phyloP scores from a whole-genome alignment of 2,113 vertebrate genomes.

The Thymallus thymallus region DNA sequence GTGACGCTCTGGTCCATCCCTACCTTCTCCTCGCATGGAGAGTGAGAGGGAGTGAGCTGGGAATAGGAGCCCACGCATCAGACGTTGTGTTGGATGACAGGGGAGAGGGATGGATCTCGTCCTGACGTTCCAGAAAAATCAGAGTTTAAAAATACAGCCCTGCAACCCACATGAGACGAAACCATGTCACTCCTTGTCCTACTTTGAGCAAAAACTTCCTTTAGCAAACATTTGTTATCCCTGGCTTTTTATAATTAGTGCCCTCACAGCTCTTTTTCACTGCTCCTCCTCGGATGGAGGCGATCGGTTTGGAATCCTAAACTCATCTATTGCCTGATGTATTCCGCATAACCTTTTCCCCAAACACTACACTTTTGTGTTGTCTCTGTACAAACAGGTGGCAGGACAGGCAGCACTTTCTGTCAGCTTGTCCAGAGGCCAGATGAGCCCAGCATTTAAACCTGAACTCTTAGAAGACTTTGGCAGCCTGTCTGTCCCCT shows the following conservation, averaged over 20 bases:
- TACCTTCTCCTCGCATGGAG: constrained; percentile 16
- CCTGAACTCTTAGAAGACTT: no score
- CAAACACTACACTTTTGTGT: no score
- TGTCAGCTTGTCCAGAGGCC: no score
- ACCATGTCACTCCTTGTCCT: constrained; percentile 76
- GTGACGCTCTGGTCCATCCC: constrained; percentile 24
- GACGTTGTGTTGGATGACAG: constrained; percentile 50
- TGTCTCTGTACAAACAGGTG: no score
- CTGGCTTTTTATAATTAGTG: constrained; percentile 59
- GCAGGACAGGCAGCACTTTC: no score
- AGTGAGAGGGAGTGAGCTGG: neutral
- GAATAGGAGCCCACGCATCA: constrained; percentile 33
- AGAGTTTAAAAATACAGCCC: constrained; percentile 76
- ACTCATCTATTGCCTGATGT: constrained; percentile 29
- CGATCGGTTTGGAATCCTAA: constrained; percentile 20
- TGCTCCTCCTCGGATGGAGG: constrained; percentile 24
- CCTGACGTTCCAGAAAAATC: constrained; percentile 68
- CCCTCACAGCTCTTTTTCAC: constrained; percentile 7
- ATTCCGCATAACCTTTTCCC: no score
- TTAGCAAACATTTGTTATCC: constrained; percentile 56
- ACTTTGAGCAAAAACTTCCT: constrained; percentile 68
- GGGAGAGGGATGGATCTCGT: constrained; percentile 59
- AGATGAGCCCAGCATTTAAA: no score
- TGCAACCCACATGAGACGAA: constrained; percentile 74
- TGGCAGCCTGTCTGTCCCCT: no score